Evolutionary conservation across 1,140 invertebrate species (phyloP), one percentile per base, ranked within the genome.

Genomic region (Drosophila bifasciata): DNA sequence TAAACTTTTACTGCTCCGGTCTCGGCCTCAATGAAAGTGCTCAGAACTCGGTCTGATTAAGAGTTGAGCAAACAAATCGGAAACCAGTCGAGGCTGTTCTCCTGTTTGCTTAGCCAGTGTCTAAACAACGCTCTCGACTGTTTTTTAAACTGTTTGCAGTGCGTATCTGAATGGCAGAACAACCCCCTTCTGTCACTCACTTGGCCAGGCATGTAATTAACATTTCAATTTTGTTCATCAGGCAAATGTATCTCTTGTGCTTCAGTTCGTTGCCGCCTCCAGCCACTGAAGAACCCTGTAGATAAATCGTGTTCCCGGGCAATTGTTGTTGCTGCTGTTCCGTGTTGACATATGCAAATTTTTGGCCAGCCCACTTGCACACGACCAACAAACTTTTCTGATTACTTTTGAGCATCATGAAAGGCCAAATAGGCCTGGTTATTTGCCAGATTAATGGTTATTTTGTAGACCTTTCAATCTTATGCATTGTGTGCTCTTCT

Each of bases 271-370:
- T 19, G 17, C 46, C 55, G 41, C 43, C 43, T 63, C 59, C 46
- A 28, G 46, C 28, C 76, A 53, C 39, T 16, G 60, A 79, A 81
- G 70, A 9, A 36, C 32, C 32, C 32, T n/a, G 32, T 68, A 83
- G 55, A 86, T 90, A 81, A 90, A 88, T 88, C 77, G 75, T 73
- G 55, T 80, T 77, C 50, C 64, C 55, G 62, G 73, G 51, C 72
- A 83, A 84, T 84, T 84, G 59, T 84, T 84, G 59, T 32, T 70
- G 62, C 74, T 79, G 59, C 79, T 55, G 53, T 78, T 79, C 39
- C 70, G 50, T 90, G 86, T 90, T 90, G 89, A 90, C 89, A 90
- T 90, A 90, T 90, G 89, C 89, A 90, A 90, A 90, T 90, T 79
- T 79, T 68, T 56, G 44, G 63, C 52, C 71, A 59, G 51, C 73